Base-by-base conservation (phyloP, 2,797 vertebrate species). In the Sebastiscus albofasciatus region DNA sequence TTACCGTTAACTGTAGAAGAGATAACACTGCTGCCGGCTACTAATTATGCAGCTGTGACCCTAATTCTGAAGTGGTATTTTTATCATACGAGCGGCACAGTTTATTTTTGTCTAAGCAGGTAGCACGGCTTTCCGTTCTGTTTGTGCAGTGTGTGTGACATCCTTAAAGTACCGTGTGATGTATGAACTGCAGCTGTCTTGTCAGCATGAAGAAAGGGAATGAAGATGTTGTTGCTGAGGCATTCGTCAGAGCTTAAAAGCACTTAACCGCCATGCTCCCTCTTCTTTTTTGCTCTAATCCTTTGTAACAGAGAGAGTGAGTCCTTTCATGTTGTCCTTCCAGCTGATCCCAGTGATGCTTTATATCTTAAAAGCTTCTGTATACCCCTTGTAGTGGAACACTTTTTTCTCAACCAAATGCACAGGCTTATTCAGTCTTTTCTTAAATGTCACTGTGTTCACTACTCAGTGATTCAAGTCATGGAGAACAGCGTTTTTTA, bases 31-130 rank as follows among this genome's bases (percentile, higher is more conserved):
- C 72, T 66, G n/a, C 66, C 13, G 4, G 29, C 6, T 67, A 69
- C 86, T 80, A 67, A 82, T 87, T 77, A 82, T 86, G 77, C 66
- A 85, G 36, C 60, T 33, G 42, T 83, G 83, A 84, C 79, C 75
- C 27, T 67, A 55, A 84, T 84, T 87, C 71, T 68, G 13, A 52
- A 72, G 52, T 67, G 61, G 27, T 52, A 14, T 70, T 33, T 84
- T 71, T 60, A 77, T 83, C 33, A 61, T 66, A 77, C n/a, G 65
- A 54, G 64, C 65, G 18, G 52, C 22, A 29, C 6, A 14, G 58
- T 90, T 77, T 80, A 66, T 83, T 86, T 79, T 16, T 77, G 33
- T 64, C 13, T 34, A 31, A 74, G 55, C 18, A 72, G 67, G 67
- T 24, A 64, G 12, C 22, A 16, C 46, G 52, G 26, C 27, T 46